Evolutionary conservation across 2,113 vertebrate species (phyloP).

Genomic region (Speoplatyrhinus poulsoni): DNA sequence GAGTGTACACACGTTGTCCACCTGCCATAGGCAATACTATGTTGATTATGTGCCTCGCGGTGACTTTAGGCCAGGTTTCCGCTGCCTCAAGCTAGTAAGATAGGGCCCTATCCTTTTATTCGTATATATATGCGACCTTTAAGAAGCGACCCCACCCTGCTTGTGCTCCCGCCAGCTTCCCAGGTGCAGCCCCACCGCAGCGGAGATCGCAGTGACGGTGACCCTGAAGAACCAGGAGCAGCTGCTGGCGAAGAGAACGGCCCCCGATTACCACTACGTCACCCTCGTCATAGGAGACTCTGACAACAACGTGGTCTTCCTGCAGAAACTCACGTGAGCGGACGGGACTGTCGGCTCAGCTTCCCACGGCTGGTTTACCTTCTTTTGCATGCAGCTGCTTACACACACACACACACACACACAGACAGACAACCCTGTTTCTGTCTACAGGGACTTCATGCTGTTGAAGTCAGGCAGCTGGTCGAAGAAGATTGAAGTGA

Average conservation of each 20-base stretch:
- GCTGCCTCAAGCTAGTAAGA: too few species aligned
- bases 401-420: background rate
- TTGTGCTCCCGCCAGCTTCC: conserved; percentile 77
- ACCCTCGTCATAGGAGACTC: conserved; percentile 87
- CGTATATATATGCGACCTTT: too few species aligned
- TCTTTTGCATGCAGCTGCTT: background rate
- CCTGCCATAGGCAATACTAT: too few species aligned
- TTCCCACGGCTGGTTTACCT: background rate
- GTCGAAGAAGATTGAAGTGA: conserved; percentile 89
- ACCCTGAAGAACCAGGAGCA: conserved; percentile 86
- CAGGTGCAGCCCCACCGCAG: conserved; percentile 79
- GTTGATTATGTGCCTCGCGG: too few species aligned
- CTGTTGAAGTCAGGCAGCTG: conserved; percentile 87
- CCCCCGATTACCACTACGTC: conserved; percentile 83
- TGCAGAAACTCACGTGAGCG: conserved; percentile 84
- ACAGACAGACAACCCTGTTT: conserved; percentile 9
- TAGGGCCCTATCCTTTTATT: too few species aligned
- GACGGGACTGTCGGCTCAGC: too few species aligned
- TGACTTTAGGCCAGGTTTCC: too few species aligned
- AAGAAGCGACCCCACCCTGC: too few species aligned
- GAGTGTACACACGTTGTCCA: too few species aligned
- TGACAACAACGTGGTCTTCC: conserved; percentile 88
- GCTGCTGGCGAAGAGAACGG: conserved; percentile 85
- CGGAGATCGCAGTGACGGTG: conserved; percentile 87
- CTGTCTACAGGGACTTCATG: conserved; percentile 80